Conservation (phyloP, 2,113 vertebrate genomes). For the Tupaia tana region DNA sequence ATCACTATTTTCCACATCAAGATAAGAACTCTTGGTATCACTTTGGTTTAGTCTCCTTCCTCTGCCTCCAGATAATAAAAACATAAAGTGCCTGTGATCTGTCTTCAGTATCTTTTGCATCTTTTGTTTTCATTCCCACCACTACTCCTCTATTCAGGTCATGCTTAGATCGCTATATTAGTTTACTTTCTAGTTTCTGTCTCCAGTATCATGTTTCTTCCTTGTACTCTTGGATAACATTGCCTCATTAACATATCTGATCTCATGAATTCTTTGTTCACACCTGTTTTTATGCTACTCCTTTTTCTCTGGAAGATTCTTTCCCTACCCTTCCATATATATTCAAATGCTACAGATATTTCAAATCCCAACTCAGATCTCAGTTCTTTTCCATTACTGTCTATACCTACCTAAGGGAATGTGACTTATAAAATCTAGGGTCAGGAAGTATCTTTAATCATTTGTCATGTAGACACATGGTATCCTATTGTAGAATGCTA, state of each 20-base stretch:
- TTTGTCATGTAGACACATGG: not conserved
- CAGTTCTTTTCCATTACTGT: conserved; percentile 20
- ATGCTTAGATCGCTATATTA: not conserved
- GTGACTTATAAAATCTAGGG: conserved; percentile 9
- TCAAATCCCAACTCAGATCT: not conserved
- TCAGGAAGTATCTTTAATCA: conserved; percentile 22
- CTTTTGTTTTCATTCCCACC: conserved; percentile 21
- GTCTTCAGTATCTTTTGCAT: not conserved
- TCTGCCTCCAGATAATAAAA: conserved; percentile 41
- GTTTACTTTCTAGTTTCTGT: conserved; percentile 40
- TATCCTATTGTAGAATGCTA: not conserved
- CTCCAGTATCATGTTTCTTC: conserved; percentile 7
- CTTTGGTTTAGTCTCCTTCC: not conserved
- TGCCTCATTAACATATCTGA: conserved; percentile 32
- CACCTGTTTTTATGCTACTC: conserved; percentile 22
- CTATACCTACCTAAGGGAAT: not conserved
- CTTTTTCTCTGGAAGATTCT: not conserved
- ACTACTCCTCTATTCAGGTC: not conserved
- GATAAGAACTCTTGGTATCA: not conserved
- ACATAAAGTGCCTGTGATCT: not conserved
- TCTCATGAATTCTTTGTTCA: conserved; percentile 52
- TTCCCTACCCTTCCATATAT: not conserved
- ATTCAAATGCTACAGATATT: conserved; percentile 11
- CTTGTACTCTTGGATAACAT: conserved; percentile 4
- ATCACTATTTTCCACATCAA: conserved; percentile 21